Evolutionary conservation across 2,797 vertebrate species (phyloP), one percentile per base, ranked within the genome.

Genomic region (Sebastes baramenuke): DNA sequence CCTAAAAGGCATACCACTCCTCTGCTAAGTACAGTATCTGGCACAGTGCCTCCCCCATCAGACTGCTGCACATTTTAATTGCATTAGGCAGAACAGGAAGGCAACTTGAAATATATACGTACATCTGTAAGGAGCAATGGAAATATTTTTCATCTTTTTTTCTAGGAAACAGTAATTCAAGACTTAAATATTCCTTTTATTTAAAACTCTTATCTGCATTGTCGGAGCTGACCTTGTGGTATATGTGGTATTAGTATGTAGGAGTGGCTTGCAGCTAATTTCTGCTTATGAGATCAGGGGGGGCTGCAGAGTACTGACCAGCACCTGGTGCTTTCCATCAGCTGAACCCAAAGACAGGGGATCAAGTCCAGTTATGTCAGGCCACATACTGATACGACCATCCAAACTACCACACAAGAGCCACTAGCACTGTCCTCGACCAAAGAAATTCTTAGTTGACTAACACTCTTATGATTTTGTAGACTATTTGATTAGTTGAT

Each of bases 251-350:
- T 49, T 75, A 73, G 59, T 75, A 71, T 75, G 67, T 83, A 67
- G 83, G 77, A 20, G 74, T 83, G 69, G 87, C 75, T 82, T 81
- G 75, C 67, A 72, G 88, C 84, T 91, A 72, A 88, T 85, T 92
- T 90, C 77, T 91, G 69, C 67, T 2, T 16, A 89, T 89, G 88
- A 91, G 56, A 76, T 90, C 79, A 56, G 84, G 64, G 56, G 59
- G 52, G 72, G 46, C 62, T 82, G 67, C 34, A 20, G 42, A 60
- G 52, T 13, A 56, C 77, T 46, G 79, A 69, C 59, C 77, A 77
- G 59, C 95, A 95, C 82, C 94, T 95, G 95, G 77, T 89, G 82
- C 83, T 87, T 82, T 94, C 94, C 80, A 75, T 95, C 94, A 94
- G 49, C 72, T 30, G 77, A 69, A 60, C 64, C 77, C 79, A 24